A percentile compares a stretch with the other conserved stretches of the same genome.
These are phyloP conservation scores for Semotilus atromaculatus DNA, from an alignment of 2,797 vertebrate genomes.

Conservation along the genomic window DNA sequence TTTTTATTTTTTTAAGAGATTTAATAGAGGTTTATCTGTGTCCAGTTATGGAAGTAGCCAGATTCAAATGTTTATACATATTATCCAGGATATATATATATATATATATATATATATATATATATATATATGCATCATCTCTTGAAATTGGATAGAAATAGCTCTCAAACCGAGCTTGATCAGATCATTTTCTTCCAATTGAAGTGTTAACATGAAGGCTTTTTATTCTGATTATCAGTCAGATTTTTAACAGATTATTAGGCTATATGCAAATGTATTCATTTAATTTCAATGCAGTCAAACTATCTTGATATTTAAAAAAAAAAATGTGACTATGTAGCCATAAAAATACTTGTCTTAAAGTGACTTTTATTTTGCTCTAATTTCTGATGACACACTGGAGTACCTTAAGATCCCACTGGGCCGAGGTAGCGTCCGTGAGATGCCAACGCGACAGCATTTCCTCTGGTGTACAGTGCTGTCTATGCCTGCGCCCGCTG, in stretches of 20 bases:
- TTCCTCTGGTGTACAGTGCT: constrained; percentile 46
- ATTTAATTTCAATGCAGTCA: not conserved
- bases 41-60: not conserved
- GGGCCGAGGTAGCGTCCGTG: constrained; percentile 52
- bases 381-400: constrained; percentile 1
- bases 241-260: not conserved
- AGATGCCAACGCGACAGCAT: constrained; percentile 47
- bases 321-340: not conserved
- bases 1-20: not conserved
- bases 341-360: not conserved
- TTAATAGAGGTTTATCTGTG: not conserved
- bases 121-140: too few species aligned
- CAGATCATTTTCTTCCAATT: not conserved
- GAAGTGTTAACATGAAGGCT: not conserved
- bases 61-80: not conserved
- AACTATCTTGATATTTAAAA: not conserved
- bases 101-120: too few species aligned
- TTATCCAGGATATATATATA: too few species aligned
- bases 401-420: constrained; percentile 60
- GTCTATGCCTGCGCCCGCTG: not conserved
- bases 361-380: not conserved
- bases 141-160: not conserved
- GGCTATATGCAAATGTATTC: not conserved
- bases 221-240: not conserved
- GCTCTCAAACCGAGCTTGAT: not conserved